A percentile compares a stretch with the other conserved stretches of the same genome.
Conservation (phyloP, 2,888 invertebrate species). For the Odontomyia ornata region DNA sequence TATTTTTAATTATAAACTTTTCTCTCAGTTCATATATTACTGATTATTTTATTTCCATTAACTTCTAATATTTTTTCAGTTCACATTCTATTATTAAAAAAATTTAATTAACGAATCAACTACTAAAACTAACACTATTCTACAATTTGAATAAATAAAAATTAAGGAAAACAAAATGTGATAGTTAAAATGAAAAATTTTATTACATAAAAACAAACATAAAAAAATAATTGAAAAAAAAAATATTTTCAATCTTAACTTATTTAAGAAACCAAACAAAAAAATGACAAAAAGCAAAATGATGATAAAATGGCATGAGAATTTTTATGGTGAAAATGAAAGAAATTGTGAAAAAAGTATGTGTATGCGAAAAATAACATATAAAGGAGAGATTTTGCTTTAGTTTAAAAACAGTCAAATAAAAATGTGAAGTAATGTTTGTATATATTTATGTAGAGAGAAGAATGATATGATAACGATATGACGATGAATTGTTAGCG, state of each 20-base stretch:
- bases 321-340: background rate
- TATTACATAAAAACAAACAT: background rate
- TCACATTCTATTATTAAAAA: no score
- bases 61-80: no score
- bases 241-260: conserved; percentile 32
- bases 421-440: background rate
- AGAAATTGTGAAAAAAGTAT: background rate
- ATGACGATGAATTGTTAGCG: conserved; percentile 25
- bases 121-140: no score
- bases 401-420: background rate
- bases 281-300: background rate
- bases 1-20: background rate
- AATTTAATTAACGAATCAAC: no score
- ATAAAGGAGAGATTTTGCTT: background rate
- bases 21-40: no score
- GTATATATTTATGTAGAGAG: conserved; percentile 4
- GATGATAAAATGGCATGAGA: conserved; percentile 9
- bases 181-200: conserved; percentile 40
- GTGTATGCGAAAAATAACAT: background rate
- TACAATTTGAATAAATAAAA: background rate
- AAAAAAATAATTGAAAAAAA: conserved; percentile 6
- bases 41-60: no score
- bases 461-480: conserved; percentile 15
- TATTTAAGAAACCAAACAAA: background rate
- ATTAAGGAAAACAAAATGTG: conserved; percentile 35